Conservation (phyloP, 2,888 invertebrate genomes). For the Leptogaster cylindrica region DNA sequence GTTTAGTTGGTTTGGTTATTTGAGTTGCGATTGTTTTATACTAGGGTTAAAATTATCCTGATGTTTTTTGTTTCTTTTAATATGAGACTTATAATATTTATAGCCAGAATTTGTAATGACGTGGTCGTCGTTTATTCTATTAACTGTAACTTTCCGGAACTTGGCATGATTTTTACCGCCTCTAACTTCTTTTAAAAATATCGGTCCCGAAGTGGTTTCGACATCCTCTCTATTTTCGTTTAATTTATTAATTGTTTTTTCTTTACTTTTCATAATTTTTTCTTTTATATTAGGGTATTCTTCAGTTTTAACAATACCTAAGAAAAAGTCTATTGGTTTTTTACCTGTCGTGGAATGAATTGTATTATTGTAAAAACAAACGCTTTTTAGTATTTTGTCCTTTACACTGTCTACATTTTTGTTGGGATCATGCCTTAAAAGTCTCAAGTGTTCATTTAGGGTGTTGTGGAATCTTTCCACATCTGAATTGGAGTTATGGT, state of each 20-base stretch:
- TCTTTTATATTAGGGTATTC: background rate
- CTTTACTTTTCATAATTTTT: background rate
- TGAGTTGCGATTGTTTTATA: no score
- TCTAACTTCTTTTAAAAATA: background rate
- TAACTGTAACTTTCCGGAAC: background rate
- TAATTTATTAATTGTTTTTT: background rate
- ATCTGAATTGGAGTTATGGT: constrained; percentile 3
- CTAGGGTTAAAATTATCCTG: background rate
- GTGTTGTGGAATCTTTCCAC: constrained; percentile 3
- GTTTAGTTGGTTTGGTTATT: no score
- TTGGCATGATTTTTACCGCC: background rate
- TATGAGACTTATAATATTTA: background rate
- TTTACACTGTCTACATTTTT: background rate
- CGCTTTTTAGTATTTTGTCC: constrained; percentile 7
- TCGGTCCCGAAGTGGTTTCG: background rate
- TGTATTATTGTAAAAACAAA: constrained; percentile 13
- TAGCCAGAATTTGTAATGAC: background rate
- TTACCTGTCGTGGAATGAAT: background rate
- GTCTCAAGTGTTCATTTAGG: background rate
- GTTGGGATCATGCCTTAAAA: background rate
- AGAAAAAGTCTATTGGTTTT: background rate
- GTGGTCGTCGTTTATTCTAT: background rate
- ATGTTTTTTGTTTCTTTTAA: background rate
- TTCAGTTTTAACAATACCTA: background rate
- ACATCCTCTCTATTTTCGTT: constrained; percentile 1